Percentiles rank a stretch among this genome's conserved stretches.
These are phyloP conservation scores for Aphodius sticticus DNA, from an alignment of 2,888 invertebrate genomes.

Conservation along the genomic window DNA sequence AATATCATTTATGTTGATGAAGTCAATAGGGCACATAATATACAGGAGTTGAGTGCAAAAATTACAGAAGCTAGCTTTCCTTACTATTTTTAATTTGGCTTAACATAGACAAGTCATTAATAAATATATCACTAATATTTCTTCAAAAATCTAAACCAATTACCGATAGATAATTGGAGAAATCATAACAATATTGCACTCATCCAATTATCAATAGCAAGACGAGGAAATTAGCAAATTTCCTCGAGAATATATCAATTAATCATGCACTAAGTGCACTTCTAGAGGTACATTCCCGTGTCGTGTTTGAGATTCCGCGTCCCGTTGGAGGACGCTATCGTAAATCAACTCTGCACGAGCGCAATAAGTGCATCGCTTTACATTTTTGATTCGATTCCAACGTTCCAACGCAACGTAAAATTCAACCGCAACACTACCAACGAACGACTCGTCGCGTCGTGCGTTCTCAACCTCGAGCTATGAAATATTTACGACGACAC, in stretches of 20 bases:
- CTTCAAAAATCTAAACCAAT: not conserved
- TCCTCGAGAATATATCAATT: not conserved
- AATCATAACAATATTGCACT: not conserved
- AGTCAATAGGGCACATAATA: too few relatives aligned
- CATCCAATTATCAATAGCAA: not conserved
- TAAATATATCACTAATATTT: not conserved
- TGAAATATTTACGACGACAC: too few relatives aligned
- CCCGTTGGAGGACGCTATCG: not conserved
- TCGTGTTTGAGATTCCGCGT: slow-evolving; percentile 4
- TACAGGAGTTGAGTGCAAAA: too few relatives aligned
- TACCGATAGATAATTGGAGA: not conserved
- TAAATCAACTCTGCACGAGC: not conserved
- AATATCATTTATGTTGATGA: too few relatives aligned
- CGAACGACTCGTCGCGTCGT: too few relatives aligned
- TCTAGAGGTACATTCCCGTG: not conserved
- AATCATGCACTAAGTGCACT: not conserved
- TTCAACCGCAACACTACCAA: too few relatives aligned
- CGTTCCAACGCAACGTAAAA: not conserved
- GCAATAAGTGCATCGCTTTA: not conserved
- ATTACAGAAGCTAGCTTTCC: too few relatives aligned
- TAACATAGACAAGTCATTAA: too few relatives aligned
- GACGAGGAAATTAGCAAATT: not conserved
- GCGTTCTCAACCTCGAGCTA: too few relatives aligned
- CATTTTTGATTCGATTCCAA: not conserved
- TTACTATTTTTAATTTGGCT: too few relatives aligned